Percentiles rank a stretch among this genome's conserved stretches.
phyloP scores from a whole-genome alignment of 2,797 vertebrate genomes.

The Characodon lateralis region DNA sequence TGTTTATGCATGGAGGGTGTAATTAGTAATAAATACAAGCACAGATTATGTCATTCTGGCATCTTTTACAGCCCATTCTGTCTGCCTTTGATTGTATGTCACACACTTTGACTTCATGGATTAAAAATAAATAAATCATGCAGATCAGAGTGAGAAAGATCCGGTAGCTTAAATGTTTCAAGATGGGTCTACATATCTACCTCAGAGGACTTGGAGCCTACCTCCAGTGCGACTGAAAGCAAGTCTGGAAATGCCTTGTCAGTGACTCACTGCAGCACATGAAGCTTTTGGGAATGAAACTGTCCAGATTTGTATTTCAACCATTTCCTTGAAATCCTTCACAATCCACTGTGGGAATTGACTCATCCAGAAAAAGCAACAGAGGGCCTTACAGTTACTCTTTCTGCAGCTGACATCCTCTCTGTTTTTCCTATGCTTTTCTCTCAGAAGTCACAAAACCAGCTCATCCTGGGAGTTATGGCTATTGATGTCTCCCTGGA shows the following conservation, averaged over 20 bases:
- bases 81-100: conserved; percentile 12
- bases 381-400: conserved; percentile 19
- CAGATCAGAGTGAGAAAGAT: conserved; percentile 67
- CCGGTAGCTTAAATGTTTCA: conserved; percentile 78
- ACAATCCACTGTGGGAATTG: conserved; percentile 57
- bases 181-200: conserved; percentile 70
- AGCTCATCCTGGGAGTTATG: conserved; percentile 97
- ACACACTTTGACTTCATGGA: conserved; percentile 46
- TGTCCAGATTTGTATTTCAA: conserved; percentile 66
- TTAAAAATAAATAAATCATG: conserved; percentile 64
- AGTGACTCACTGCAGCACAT: conserved; percentile 69
- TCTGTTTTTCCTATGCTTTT: conserved; percentile 12
- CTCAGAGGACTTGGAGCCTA: conserved; percentile 43
- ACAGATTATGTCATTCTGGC: not conserved
- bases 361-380: conserved; percentile 64
- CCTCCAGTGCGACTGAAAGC: conserved; percentile 46
- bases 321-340: conserved; percentile 61
- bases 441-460: conserved; percentile 81
- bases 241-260: conserved; percentile 69
- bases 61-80: not conserved
- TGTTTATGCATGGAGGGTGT: not conserved
- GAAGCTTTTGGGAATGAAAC: conserved; percentile 62
- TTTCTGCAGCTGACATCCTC: conserved; percentile 27
- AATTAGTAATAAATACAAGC: not conserved
- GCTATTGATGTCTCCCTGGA: conserved; percentile 95